Conservation (phyloP, 2,113 vertebrate species). For the Serilophus lunatus region DNA sequence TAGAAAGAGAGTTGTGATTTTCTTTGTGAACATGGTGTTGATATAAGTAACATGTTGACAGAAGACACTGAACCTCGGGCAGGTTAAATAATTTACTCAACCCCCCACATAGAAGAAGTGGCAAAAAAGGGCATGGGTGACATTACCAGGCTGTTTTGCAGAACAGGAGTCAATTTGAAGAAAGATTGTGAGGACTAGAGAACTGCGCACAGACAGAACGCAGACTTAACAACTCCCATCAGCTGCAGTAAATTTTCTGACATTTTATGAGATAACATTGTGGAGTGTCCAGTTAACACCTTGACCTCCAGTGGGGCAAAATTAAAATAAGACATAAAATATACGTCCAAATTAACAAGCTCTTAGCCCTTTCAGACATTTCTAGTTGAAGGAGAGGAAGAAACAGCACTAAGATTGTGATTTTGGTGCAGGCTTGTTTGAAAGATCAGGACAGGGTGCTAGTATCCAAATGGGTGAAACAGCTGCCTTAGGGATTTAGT, state of each 20-base stretch:
- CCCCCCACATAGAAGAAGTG: background rate
- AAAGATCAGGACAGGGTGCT: background rate
- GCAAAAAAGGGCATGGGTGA: background rate
- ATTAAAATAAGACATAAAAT: background rate
- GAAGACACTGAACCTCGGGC: background rate
- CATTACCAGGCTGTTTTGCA: background rate
- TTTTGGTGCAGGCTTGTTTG: background rate
- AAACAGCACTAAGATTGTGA: background rate
- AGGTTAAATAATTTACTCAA: background rate
- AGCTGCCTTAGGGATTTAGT: background rate
- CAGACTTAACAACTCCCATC: background rate
- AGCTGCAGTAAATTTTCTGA: background rate
- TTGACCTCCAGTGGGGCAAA: background rate
- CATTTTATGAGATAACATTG: background rate
- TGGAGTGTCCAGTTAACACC: accelerated
- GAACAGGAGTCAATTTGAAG: background rate
- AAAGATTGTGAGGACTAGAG: background rate
- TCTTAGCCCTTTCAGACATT: background rate
- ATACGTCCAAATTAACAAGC: background rate
- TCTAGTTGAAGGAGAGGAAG: background rate
- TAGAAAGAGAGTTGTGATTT: background rate
- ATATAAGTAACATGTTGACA: background rate
- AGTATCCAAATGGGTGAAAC: background rate
- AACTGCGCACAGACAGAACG: background rate
- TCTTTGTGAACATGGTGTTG: background rate